These are phyloP conservation scores for Hyposmocoma kahamanoa DNA, from an alignment of 1,140 invertebrate species.

Conservation along the genomic window DNA sequence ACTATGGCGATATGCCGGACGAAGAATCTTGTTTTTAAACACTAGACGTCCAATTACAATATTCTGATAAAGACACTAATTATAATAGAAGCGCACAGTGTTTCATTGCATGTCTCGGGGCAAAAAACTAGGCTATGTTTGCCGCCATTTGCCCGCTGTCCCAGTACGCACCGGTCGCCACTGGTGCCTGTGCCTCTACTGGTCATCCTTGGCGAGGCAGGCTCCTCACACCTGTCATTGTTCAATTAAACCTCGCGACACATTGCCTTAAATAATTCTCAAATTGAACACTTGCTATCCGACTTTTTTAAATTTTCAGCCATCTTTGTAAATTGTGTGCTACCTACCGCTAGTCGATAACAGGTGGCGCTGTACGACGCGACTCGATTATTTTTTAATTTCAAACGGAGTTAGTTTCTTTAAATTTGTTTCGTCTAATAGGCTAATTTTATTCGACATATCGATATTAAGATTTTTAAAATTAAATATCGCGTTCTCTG, in stretches of 20 bases:
- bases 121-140: constrained; percentile 45
- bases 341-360: constrained; percentile 37
- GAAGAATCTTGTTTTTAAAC: constrained; percentile 22
- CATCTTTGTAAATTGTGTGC: background rate
- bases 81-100: constrained; percentile 39
- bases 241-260: constrained; percentile 56
- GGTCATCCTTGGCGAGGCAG: constrained; percentile 54
- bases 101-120: constrained; percentile 22
- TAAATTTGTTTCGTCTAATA: constrained; percentile 14
- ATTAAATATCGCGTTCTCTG: constrained; percentile 8
- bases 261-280: constrained; percentile 52
- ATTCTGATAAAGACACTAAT: constrained; percentile 45
- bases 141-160: constrained; percentile 31
- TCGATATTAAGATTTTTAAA: constrained; percentile 9
- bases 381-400: constrained; percentile 10
- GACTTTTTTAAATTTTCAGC: constrained; percentile 3
- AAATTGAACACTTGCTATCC: constrained; percentile 32
- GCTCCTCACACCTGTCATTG: constrained; percentile 54
- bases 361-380: constrained; percentile 47
- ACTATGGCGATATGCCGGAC: constrained; percentile 3
- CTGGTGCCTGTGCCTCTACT: too few relatives aligned
- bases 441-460: constrained; percentile 9
- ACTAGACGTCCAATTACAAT: constrained; percentile 35
- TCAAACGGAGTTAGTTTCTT: constrained; percentile 11
- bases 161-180: constrained; percentile 38